Conservation (phyloP, 2,888 invertebrate species). For the Argyresthia albistria region DNA sequence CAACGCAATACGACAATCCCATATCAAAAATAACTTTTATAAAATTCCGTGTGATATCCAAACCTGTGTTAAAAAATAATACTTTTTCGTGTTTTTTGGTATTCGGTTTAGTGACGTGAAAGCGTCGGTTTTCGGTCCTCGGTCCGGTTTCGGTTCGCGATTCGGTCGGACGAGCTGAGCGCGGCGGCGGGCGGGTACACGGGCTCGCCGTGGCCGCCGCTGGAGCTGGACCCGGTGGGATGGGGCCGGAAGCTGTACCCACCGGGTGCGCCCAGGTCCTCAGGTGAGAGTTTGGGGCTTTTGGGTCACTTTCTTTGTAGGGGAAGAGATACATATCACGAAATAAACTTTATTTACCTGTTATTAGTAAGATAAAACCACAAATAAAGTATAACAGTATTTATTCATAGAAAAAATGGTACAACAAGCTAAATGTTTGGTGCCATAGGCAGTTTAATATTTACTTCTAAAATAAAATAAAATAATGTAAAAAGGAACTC, state of each 20-base stretch:
- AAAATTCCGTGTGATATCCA: background rate
- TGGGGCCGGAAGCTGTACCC: constrained; percentile 88
- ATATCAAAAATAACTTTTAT: background rate
- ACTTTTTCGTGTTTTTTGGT: background rate
- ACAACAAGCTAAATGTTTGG: no score
- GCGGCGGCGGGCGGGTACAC: constrained; percentile 82
- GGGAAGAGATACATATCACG: no score
- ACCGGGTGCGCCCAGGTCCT: constrained; percentile 77
- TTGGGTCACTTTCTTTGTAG: no score
- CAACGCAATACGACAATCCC: constrained; percentile 54
- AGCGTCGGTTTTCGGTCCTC: background rate
- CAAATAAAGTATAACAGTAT: no score
- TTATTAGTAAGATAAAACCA: no score
- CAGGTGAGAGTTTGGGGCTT: constrained; percentile 41
- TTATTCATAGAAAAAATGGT: no score
- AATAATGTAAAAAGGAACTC: no score
- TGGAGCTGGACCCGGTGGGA: constrained; percentile 82
- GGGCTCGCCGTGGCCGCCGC: constrained; percentile 86
- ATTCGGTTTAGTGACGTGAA: background rate
- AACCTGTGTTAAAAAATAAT: no score
- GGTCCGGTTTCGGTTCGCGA: constrained; percentile 56
- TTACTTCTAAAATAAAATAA: no score
- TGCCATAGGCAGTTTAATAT: no score
- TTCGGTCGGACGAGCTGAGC: constrained; percentile 84
- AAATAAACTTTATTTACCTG: no score